Conservation (phyloP, 2,888 invertebrate species). For the Hydriomena furcata region DNA sequence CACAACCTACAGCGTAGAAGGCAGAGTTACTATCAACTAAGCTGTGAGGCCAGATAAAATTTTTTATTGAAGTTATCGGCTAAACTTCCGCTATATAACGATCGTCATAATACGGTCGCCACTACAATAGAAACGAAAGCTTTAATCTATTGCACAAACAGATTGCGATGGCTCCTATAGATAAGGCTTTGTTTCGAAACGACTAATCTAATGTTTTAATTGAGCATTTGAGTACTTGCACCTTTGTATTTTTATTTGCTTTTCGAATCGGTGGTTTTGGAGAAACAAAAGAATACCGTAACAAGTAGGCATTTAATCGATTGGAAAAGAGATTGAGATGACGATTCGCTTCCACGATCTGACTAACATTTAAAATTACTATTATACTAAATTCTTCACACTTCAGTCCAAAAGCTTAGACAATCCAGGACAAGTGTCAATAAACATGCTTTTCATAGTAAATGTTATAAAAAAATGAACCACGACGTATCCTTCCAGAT, state of each 20-base stretch:
- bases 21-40: too few relatives aligned
- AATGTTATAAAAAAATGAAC: too few relatives aligned
- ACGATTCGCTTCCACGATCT: too few relatives aligned
- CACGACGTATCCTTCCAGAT: too few relatives aligned
- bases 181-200: conserved; percentile 54
- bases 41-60: too few relatives aligned
- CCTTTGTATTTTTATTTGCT: conserved; percentile 14
- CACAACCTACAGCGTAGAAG: too few relatives aligned
- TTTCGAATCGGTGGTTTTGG: conserved; percentile 5
- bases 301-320: not conserved
- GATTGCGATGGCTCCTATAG: conserved; percentile 45
- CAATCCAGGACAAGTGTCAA: too few relatives aligned
- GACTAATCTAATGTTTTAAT: conserved; percentile 50
- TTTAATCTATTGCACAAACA: conserved; percentile 28
- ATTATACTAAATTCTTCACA: too few relatives aligned
- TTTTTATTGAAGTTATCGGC: too few relatives aligned
- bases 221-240: conserved; percentile 37
- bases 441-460: too few relatives aligned
- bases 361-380: too few relatives aligned
- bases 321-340: not conserved
- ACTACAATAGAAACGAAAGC: not conserved
- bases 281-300: not conserved
- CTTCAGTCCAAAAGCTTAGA: too few relatives aligned
- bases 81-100: not conserved
- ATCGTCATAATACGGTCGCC: not conserved